These are phyloP conservation scores for Melanophora roralis DNA, from an alignment of 2,888 invertebrate genomes.

Conservation along the genomic window DNA sequence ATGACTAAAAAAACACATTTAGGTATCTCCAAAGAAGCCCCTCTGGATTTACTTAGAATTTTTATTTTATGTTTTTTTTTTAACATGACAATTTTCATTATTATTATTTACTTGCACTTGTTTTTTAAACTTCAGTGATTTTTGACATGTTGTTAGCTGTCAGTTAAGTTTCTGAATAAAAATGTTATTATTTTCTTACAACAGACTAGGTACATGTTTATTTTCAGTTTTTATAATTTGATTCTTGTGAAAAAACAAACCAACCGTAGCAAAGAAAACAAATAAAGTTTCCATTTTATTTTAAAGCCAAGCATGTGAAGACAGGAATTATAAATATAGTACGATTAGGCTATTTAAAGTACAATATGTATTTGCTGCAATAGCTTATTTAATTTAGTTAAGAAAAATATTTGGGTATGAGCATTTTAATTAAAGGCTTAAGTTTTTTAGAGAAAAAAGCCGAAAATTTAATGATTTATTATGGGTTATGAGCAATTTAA, in stretches of 20 bases:
- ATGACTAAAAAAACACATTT: conserved; percentile 35
- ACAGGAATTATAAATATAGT: no score
- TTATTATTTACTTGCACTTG: conserved; percentile 47
- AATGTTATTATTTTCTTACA: conserved; percentile 31
- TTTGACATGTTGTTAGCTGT: conserved; percentile 63
- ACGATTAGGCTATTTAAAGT: no score
- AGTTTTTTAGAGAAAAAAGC: no score
- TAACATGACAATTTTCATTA: conserved; percentile 35
- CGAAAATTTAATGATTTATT: no score
- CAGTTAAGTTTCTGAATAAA: conserved; percentile 59
- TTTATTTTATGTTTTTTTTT: background rate
- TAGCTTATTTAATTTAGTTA: no score
- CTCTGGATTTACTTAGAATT: conserved; percentile 30
- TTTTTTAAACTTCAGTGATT: conserved; percentile 62
- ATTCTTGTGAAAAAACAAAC: conserved; percentile 53
- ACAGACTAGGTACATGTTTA: conserved; percentile 44
- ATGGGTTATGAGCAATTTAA: no score
- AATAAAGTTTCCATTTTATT: conserved; percentile 39
- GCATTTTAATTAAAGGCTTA: no score
- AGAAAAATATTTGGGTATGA: no score
- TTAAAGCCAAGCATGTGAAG: no score
- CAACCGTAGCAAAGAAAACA: conserved; percentile 38
- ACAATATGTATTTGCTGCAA: no score
- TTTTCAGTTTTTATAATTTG: conserved; percentile 29
- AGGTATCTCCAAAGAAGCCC: background rate